Base-by-base conservation (phyloP, 2,888 invertebrate species). In the Gymnocheta viridis region DNA sequence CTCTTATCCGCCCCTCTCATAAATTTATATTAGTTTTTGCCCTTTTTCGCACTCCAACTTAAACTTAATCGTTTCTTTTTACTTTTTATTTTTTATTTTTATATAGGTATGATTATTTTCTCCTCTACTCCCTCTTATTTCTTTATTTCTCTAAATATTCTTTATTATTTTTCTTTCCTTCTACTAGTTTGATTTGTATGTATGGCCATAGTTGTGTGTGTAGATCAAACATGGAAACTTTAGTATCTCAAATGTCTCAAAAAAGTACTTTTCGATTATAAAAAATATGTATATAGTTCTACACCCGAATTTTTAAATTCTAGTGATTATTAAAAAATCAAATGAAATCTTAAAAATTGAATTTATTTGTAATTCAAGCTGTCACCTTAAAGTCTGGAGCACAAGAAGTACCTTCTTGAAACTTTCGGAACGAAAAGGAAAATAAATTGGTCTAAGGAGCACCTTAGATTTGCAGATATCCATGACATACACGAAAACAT, bases 21-120 rank as follows among this genome's bases (percentile, higher is more conserved):
- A 7, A 0, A 7, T 12, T 17, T 24, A 0, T 7, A 27, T 12
- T 44, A 41, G 29, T 14, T 5, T 56, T 41, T 49, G 9, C 22
- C 19, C 62, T 14, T 62, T 49, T 73, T 73, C 17, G 17, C 24
- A 60, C 38, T 78, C 22, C 51, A 54, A 51, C 22, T 51, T 62
- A 4, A 58, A 78, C n/a, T 29, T 29, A 51, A 69, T 70, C 41
- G 14, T 19, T 49, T 77, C 14, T 35, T 32, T 64, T 58, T 12
- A 17, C 19, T 58, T n/a, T 27, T 27, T 62, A 22, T 44, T 47
- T 27, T 35, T 1, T 19, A 12, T 2, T 27, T 58, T 12, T 19
- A 12, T 51, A 12, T 62, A 27, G n/a, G 19, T 47, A 19, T 47
- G 9, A 9, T 2, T 2, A 9, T 51, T 12, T 51, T 22, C 1